These are phyloP conservation scores for Puntigrus tetrazona DNA, from an alignment of 2,113 vertebrate genomes.

Conservation along the genomic window DNA sequence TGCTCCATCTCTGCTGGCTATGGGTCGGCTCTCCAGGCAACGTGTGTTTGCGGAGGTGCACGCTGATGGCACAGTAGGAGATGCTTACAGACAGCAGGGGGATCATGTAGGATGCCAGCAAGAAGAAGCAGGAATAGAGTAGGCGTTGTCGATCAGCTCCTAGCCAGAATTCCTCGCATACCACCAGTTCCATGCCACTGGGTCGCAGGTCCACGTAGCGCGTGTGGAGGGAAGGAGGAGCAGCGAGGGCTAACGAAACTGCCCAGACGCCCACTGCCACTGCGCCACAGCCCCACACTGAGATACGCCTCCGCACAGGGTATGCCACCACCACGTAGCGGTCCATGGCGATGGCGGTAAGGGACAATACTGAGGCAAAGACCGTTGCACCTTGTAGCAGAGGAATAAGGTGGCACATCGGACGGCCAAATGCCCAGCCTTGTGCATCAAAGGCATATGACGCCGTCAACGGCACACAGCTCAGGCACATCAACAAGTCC, in stretches of 20 bases:
- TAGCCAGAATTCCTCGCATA: constrained; percentile 81
- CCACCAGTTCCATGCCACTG: constrained; percentile 71
- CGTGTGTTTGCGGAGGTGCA: constrained; percentile 69
- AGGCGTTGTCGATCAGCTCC: constrained; percentile 67
- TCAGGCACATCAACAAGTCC: constrained; percentile 80
- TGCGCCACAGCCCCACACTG: constrained; percentile 67
- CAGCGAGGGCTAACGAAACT: constrained; percentile 72
- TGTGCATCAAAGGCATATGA: constrained; percentile 77
- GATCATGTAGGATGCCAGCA: constrained; percentile 77
- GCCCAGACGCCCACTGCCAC: constrained; percentile 73
- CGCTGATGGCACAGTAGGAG: constrained; percentile 79
- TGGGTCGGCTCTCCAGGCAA: constrained; percentile 69
- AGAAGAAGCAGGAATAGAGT: constrained; percentile 77
- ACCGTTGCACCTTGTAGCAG: constrained; percentile 77
- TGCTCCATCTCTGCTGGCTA: constrained; percentile 73
- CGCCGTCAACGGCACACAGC: constrained; percentile 76
- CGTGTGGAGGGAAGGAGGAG: constrained; percentile 71
- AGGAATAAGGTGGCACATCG: constrained; percentile 75
- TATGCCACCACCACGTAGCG: constrained; percentile 78
- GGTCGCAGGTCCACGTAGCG: constrained; percentile 74
- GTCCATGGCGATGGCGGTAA: constrained; percentile 79
- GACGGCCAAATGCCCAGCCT: constrained; percentile 77
- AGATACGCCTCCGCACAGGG: constrained; percentile 74
- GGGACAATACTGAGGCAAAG: constrained; percentile 77
- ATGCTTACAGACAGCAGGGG: constrained; percentile 76